Percentiles rank a stretch among this genome's conserved stretches.
These are phyloP conservation scores for Aurelia aurita complex sp. Pacific DNA, from an alignment of 30 jellyfish, hydroid and myxozoan genomes.

Conservation along the genomic window DNA sequence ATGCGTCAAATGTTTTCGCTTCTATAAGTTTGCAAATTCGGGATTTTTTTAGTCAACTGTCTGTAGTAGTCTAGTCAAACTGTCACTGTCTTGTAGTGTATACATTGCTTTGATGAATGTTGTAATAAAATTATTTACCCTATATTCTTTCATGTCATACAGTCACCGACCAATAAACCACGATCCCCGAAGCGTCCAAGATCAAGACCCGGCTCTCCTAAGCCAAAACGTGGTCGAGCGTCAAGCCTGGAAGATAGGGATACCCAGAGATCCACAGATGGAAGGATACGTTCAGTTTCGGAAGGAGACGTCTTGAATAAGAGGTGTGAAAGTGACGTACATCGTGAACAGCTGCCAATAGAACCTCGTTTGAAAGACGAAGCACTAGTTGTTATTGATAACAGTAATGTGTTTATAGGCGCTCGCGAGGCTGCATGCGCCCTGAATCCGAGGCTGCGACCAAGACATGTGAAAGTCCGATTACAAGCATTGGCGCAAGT, in stretches of 20 bases:
- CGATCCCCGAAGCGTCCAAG: neutral
- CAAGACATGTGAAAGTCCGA: constrained; percentile 82
- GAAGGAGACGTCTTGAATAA: constrained; percentile 30
- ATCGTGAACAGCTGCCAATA: constrained; percentile 1
- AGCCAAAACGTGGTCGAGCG: constrained; percentile 32
- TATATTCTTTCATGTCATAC: too few species aligned
- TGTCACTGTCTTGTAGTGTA: too few species aligned
- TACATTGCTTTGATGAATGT: neutral
- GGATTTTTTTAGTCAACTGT: too few species aligned
- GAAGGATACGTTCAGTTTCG: constrained; percentile 39
- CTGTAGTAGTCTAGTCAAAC: too few species aligned
- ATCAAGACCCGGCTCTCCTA: neutral
- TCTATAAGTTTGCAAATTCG: too few species aligned
- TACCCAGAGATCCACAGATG: constrained; percentile 4
- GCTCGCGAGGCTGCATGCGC: constrained; percentile 93
- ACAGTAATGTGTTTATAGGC: constrained; percentile 91
- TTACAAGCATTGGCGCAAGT: constrained; percentile 72
- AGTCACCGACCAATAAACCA: neutral
- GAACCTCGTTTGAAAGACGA: constrained; percentile 16
- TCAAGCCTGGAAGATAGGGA: constrained; percentile 31
- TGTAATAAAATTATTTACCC: neutral
- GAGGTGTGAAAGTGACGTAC: neutral
- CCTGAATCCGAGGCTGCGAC: constrained; percentile 69
- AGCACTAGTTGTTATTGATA: constrained; percentile 77
- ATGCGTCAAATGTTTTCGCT: too few species aligned